Base-by-base conservation (phyloP, 2,888 invertebrate genomes). In the Ormyrus thymus region DNA sequence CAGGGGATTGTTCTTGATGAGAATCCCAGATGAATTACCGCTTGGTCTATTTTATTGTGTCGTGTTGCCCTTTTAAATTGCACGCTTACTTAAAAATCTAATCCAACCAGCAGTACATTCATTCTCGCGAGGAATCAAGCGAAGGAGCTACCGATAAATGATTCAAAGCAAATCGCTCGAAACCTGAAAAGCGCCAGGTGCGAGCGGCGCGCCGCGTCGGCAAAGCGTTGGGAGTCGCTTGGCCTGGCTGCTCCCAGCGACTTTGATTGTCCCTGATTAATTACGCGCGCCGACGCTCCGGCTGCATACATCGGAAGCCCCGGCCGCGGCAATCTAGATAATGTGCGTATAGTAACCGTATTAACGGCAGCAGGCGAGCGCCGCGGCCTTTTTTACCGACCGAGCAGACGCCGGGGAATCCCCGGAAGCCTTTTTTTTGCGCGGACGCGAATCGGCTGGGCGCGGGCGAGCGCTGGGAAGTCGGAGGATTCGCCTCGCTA, bases 201-300 rank as follows among this genome's bases (percentile, higher is more conserved):
- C 9, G 50, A 7, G 46, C 11, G 53, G 11, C 0, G 7, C 29
- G 55, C 45, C 11, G 4, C 1, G 1, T 29, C 1, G 29, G 48
- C 8, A 51, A 29, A 69, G n/a, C 84, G 87, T 89, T 89, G 89
- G 86, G 89, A 89, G 89, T 88, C 84, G 82, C 83, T 81, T 82
- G 75, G 78, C 84, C 81, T 76, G 82, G 83, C 81, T 85, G 87
- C 89, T 89, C 89, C 88, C 89, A 89, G 87, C 65, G 45, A 86
- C 85, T 89, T 89, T 89, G 89, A 90, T 89, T 89, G 89, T 89
- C 87, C 87, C 87, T 89, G 89, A 90, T 89, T 89, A 89, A 89
- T 90, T 88, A 87, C 87, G 84, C 85, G 82, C 84, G 85, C 85
- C 83, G 84, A 29, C 69, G 45, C 62, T 13, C 69, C 69, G 15